Base-by-base conservation (phyloP, 2,888 invertebrate species). In the Drosophila neotestacea region DNA sequence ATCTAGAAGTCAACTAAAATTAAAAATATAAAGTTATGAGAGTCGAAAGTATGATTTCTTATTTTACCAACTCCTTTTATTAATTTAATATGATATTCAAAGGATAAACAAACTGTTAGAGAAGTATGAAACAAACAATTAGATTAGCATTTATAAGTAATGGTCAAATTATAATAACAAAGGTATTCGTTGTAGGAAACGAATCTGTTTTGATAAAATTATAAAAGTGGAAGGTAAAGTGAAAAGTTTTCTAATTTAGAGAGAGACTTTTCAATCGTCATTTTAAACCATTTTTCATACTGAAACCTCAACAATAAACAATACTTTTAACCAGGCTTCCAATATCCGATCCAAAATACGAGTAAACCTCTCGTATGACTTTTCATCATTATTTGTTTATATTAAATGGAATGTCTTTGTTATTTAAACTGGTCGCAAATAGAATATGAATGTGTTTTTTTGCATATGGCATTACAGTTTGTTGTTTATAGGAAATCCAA, bases 401-500 rank as follows among this genome's bases (percentile, higher is more conserved):
- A 32, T 22, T 16, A 36, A 44, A 44, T 55, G 28, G 46, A 55
- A 9, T 22, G 7, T 22, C 6, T 47, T 39, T 62, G 56, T 47
- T 47, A 47, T 62, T 22, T 11, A 30, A n/a, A 11, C 30, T 10
- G 13, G 9, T 4, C 4, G 16, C 16, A 7, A 28, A 10, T 42
- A 27, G 11, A 44, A 44, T 44, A n/a, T n/a, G 27, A 16, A 41
- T 41, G 16, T 41, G 16, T 16, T 41, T 44, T 44, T 27, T 30
- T 4, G 10, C 47, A 16, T 48, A 47, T 63, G 34, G 34, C 3
- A 41, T 59, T 41, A 7, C 54, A 60, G 32, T n/a, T 41, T 34
- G 39, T 32, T 44, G 27, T 22, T 22, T 22, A 10, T 6, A 1
- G 27, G 27, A 44, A 44, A 44, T 44, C 2, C 44, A 44, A 44